phyloP scores from a whole-genome alignment of 2,797 vertebrate genomes.

The Fringilla coelebs region DNA sequence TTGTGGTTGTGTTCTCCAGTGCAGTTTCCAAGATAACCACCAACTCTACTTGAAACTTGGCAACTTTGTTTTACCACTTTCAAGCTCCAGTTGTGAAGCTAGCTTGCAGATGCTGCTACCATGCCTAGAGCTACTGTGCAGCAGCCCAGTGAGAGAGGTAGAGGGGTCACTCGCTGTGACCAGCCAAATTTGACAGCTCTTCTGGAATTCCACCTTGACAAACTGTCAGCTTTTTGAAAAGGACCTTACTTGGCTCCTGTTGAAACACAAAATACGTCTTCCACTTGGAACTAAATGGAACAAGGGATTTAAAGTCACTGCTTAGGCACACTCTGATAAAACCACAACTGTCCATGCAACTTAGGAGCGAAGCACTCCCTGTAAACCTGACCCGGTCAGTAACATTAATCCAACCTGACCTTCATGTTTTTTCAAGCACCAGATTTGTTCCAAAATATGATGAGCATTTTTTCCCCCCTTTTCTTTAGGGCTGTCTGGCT shows the following conservation, averaged over 20 bases:
- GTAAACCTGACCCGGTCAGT: background rate
- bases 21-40: conserved; percentile 74
- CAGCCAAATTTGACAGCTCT: conserved; percentile 18
- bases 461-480: fast-evolving
- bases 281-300: background rate
- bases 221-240: background rate
- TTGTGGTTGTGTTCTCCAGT: conserved; percentile 68
- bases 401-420: background rate
- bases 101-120: conserved; percentile 43
- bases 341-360: background rate
- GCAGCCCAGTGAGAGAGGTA: background rate
- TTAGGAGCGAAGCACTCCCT: background rate
- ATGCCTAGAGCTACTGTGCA: conserved; percentile 15
- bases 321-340: background rate
- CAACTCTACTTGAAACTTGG: conserved; percentile 65
- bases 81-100: conserved; percentile 48
- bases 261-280: background rate
- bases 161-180: background rate
- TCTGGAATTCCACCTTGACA: conserved; percentile 15
- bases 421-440: background rate
- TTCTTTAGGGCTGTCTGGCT: background rate
- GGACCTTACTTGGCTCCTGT: background rate
- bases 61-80: conserved; percentile 52
- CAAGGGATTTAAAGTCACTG: background rate
- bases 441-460: background rate